phyloP scores from a whole-genome alignment of 2,797 vertebrate genomes.

The Austrolebias charrua region DNA sequence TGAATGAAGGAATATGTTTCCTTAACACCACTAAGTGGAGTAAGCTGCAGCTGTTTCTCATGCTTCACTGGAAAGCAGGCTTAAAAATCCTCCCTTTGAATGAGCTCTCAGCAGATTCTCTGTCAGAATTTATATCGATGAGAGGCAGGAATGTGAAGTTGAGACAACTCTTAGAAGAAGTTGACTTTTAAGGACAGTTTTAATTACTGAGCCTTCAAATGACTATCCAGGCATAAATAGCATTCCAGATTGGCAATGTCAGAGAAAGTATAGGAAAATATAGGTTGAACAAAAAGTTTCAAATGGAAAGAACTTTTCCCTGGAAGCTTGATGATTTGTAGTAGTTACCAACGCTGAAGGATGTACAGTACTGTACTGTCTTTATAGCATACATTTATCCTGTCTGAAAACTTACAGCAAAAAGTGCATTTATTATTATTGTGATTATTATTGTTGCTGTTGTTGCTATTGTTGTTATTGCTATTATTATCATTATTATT shows the following conservation, averaged over 20 bases:
- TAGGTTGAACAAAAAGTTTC: neutral
- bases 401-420: constrained; percentile 15
- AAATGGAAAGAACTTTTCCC: constrained; percentile 11
- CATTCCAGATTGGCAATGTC: neutral
- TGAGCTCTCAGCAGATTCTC: constrained; percentile 1
- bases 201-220: constrained; percentile 15
- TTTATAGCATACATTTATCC: neutral
- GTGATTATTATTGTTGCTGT: no score
- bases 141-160: constrained; percentile 6
- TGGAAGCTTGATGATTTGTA: neutral
- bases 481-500: no score
- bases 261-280: neutral
- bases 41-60: constrained; percentile 4
- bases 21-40: neutral
- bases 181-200: constrained; percentile 2
- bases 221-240: neutral
- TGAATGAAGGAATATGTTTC: neutral
- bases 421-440: constrained; percentile 17
- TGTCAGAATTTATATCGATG: constrained; percentile 7
- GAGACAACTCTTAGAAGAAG: constrained; percentile 2
- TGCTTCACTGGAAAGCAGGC: neutral
- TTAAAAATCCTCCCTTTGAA: constrained; percentile 6
- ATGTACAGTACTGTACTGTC: no score
- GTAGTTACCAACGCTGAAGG: neutral
- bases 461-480: no score